A percentile compares a stretch with the other conserved stretches of the same genome.
These are phyloP conservation scores for Lipophrys pholis DNA, from an alignment of 2,113 vertebrate species.

Conservation along the genomic window DNA sequence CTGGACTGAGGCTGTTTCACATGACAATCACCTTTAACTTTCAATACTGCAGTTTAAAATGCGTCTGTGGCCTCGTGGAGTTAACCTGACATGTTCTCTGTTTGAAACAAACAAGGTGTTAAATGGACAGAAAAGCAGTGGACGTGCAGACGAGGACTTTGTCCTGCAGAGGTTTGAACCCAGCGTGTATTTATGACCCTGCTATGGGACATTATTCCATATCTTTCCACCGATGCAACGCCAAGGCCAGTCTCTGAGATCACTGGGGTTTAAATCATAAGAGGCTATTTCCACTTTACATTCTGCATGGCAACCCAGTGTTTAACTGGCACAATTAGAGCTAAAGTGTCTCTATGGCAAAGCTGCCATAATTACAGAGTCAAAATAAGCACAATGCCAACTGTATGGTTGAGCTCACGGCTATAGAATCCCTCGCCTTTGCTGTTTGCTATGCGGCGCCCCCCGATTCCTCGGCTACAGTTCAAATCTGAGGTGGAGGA, in stretches of 20 bases:
- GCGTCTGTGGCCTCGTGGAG: no score
- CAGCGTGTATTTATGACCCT: constrained; percentile 54
- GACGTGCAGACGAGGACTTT: constrained; percentile 24
- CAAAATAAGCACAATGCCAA: constrained; percentile 56
- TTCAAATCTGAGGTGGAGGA: constrained; percentile 8
- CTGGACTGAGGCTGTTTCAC: constrained; percentile 42
- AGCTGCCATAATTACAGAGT: constrained; percentile 63
- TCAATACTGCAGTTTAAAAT: no score
- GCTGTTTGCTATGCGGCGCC: constrained; percentile 21
- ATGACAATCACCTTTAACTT: constrained; percentile 62
- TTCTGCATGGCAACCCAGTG: constrained; percentile 62
- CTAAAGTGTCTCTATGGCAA: constrained; percentile 57
- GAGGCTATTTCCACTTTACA: constrained; percentile 65
- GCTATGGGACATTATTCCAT: constrained; percentile 57
- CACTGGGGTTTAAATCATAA: constrained; percentile 64
- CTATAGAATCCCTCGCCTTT: constrained; percentile 24
- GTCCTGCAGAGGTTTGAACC: constrained; percentile 41
- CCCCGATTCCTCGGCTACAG: constrained; percentile 34
- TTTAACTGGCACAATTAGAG: constrained; percentile 66
- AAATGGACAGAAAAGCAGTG: constrained; percentile 32
- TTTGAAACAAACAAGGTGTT: constrained; percentile 57
- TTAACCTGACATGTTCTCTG: constrained; percentile 37
- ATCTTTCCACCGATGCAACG: constrained; percentile 57
- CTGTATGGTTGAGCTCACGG: constrained; percentile 49
- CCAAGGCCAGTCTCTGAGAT: constrained; percentile 63